These are phyloP conservation scores for Gobiocypris rarus DNA, from an alignment of 2,113 vertebrate species.

Conservation along the genomic window DNA sequence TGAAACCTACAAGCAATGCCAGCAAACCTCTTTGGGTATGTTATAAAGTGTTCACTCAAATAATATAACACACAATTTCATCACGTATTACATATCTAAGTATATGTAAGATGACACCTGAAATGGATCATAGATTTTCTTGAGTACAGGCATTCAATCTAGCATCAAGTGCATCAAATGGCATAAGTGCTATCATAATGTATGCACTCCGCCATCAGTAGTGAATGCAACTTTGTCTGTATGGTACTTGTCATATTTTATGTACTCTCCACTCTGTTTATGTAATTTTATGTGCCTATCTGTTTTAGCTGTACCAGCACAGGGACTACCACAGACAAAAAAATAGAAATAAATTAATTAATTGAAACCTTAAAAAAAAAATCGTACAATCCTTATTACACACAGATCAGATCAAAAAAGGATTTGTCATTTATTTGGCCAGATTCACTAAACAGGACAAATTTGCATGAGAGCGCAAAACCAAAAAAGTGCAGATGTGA, in stretches of 20 bases:
- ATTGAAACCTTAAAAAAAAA: background rate
- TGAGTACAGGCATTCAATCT: conserved; percentile 11
- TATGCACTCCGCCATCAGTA: background rate
- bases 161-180: background rate
- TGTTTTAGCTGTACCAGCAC: background rate
- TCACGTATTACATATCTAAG: conserved; percentile 6
- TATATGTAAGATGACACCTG: conserved; percentile 1
- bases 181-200: background rate
- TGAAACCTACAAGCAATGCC: background rate
- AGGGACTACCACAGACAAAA: background rate
- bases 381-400: background rate
- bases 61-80: conserved; percentile 6
- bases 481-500: too few relatives aligned
- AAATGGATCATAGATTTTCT: conserved; percentile 7
- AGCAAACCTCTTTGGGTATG: background rate
- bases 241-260: conserved; percentile 4
- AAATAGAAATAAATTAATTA: background rate
- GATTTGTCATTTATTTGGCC: background rate
- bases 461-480: too few relatives aligned
- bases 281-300: background rate
- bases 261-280: background rate
- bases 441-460: too few relatives aligned
- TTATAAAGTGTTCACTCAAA: conserved; percentile 16
- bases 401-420: background rate
- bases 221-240: background rate